Evolutionary conservation across 1,140 invertebrate genomes (phyloP).

Genomic region (Branchinecta lynchi): DNA sequence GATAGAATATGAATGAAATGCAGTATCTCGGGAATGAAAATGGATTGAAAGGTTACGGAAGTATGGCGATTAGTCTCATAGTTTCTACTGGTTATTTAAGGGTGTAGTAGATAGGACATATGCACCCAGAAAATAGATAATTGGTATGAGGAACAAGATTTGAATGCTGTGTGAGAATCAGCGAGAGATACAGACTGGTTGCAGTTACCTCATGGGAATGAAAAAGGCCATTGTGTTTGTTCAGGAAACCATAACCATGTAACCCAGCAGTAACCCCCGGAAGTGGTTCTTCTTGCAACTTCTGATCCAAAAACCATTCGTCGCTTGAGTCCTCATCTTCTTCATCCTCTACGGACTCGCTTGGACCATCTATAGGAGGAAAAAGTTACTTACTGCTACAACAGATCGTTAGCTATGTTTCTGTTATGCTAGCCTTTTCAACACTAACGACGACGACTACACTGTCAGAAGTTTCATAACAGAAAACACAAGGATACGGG

Average conservation of each 20-base stretch:
- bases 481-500: not conserved
- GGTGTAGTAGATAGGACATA: not conserved
- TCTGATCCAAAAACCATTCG: not conserved
- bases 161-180: not conserved
- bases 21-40: too few species aligned
- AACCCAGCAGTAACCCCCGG: not conserved
- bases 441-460: too few species aligned
- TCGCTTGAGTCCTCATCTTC: slow-evolving; percentile 2
- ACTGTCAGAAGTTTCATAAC: not conserved
- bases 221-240: not conserved
- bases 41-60: too few species aligned
- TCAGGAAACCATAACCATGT: not conserved
- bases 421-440: too few species aligned
- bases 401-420: not conserved
- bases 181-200: not conserved
- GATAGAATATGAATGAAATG: too few species aligned
- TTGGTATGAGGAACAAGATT: not conserved
- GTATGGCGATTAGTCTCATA: not conserved
- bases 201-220: not conserved
- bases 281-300: not conserved
- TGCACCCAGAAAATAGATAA: not conserved
- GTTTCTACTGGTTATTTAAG: too few species aligned
- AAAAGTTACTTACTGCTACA: not conserved
- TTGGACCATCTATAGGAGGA: not conserved
- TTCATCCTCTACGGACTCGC: not conserved